Evolutionary conservation across 1,140 invertebrate species (phyloP).

Genomic region (Laupala kohalensis): DNA sequence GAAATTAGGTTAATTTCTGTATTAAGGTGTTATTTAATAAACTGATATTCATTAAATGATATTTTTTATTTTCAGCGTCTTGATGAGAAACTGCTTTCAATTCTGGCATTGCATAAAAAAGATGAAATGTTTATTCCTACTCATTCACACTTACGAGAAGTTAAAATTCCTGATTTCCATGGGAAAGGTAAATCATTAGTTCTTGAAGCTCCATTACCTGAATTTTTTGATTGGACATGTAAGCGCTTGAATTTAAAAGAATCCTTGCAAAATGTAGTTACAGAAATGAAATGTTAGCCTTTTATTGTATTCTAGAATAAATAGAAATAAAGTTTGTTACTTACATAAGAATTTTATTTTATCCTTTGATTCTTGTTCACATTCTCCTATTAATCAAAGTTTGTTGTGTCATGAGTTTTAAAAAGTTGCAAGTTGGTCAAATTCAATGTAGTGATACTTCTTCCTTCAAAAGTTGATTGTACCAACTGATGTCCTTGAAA

Average conservation of each 20-base stretch:
- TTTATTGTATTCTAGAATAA: neutral
- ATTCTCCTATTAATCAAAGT: too few species aligned
- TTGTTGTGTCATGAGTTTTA: too few species aligned
- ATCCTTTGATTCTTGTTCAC: too few species aligned
- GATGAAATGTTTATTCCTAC: constrained; percentile 27
- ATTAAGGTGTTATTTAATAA: too few species aligned
- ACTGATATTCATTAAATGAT: too few species aligned
- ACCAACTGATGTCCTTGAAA: too few species aligned
- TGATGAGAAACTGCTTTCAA: neutral
- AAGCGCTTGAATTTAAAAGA: constrained; percentile 18
- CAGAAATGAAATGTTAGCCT: neutral
- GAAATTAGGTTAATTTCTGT: too few species aligned
- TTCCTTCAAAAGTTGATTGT: too few species aligned
- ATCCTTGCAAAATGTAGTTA: constrained; percentile 5
- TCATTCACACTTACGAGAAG: constrained; percentile 27
- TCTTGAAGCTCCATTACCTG: constrained; percentile 26
- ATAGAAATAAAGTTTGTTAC: neutral
- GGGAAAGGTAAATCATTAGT: constrained; percentile 18
- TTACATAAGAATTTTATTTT: too few species aligned
- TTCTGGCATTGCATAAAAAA: neutral
- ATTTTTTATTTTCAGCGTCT: constrained; percentile 15
- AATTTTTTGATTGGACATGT: constrained; percentile 30
- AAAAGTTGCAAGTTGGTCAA: too few species aligned
- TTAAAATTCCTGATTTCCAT: constrained; percentile 20
- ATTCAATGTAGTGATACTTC: too few species aligned